Evolutionary conservation across 2,888 invertebrate genomes (phyloP).

Genomic region (Camponotus fellah): DNA sequence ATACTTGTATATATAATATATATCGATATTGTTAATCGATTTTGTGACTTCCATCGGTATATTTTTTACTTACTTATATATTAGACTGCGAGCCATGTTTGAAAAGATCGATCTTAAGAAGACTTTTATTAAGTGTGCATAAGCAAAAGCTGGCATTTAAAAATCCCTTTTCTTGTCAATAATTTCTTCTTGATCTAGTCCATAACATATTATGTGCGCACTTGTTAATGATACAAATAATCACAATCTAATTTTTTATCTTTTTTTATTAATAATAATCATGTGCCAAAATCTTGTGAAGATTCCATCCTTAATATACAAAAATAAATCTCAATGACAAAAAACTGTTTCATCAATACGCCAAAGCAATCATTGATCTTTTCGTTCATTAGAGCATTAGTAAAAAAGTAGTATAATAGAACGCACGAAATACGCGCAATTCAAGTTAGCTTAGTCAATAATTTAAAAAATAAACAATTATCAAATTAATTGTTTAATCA

Average conservation of each 20-base stretch:
- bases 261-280: slow-evolving; percentile 12
- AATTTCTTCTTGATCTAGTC: slow-evolving; percentile 14
- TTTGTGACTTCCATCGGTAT: slow-evolving; percentile 24
- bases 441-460: neutral
- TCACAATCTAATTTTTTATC: neutral
- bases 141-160: slow-evolving; percentile 11
- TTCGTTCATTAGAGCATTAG: slow-evolving; percentile 49
- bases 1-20: neutral
- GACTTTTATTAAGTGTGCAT: neutral
- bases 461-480: neutral
- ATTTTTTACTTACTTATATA: neutral
- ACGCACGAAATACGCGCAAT: slow-evolving; percentile 67
- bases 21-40: slow-evolving; percentile 26
- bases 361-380: slow-evolving; percentile 56
- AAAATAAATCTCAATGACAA: slow-evolving; percentile 55
- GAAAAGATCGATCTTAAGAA: neutral
- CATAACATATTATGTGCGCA: slow-evolving; percentile 13
- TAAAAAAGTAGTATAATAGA: slow-evolving; percentile 53
- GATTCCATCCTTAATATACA: slow-evolving; percentile 60
- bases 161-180: slow-evolving; percentile 17
- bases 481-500: neutral
- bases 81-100: slow-evolving; percentile 29
- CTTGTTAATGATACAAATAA: slow-evolving; percentile 29
- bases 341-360: slow-evolving; percentile 65
- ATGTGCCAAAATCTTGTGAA: slow-evolving; percentile 71